phyloP scores from a whole-genome alignment of 2,113 vertebrate genomes.

The Clinocottus analis region DNA sequence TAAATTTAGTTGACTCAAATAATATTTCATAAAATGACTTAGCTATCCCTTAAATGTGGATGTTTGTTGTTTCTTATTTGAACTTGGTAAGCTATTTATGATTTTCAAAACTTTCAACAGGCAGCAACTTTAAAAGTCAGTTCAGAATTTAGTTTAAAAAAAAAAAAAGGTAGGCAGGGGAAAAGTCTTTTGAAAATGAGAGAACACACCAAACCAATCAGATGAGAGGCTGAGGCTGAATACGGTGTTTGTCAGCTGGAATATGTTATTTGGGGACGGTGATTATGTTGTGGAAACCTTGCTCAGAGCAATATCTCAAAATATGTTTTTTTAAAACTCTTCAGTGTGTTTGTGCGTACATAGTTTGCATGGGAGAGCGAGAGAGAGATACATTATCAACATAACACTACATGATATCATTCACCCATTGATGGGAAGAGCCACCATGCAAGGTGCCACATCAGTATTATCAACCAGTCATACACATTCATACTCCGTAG shows the following conservation, averaged over 20 bases:
- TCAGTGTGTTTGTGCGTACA: slow-evolving; percentile 4
- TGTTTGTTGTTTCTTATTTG: background rate
- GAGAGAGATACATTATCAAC: background rate
- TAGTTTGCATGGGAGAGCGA: background rate
- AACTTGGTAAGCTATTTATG: background rate
- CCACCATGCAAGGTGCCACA: too few relatives aligned
- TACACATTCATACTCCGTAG: too few relatives aligned
- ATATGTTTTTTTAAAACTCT: slow-evolving; percentile 37
- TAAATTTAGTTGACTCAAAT: slow-evolving; percentile 48
- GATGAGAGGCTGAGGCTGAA: background rate
- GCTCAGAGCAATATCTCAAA: slow-evolving; percentile 23
- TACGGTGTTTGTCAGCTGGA: slow-evolving; percentile 1
- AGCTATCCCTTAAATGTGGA: slow-evolving; percentile 8
- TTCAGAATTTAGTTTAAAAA: background rate
- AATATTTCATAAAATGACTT: slow-evolving; percentile 34
- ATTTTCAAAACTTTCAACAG: slow-evolving; percentile 8
- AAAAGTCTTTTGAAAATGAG: background rate
- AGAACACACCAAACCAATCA: background rate
- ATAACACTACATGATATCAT: too few relatives aligned
- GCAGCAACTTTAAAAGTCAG: background rate
- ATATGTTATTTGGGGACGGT: slow-evolving; percentile 3
- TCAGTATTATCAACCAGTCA: too few relatives aligned
- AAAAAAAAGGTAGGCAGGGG: background rate
- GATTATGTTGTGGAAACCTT: slow-evolving; percentile 14
- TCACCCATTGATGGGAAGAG: too few relatives aligned